Evolutionary conservation across 2,797 vertebrate genomes (phyloP).

Genomic region (Decapterus maruadsi): DNA sequence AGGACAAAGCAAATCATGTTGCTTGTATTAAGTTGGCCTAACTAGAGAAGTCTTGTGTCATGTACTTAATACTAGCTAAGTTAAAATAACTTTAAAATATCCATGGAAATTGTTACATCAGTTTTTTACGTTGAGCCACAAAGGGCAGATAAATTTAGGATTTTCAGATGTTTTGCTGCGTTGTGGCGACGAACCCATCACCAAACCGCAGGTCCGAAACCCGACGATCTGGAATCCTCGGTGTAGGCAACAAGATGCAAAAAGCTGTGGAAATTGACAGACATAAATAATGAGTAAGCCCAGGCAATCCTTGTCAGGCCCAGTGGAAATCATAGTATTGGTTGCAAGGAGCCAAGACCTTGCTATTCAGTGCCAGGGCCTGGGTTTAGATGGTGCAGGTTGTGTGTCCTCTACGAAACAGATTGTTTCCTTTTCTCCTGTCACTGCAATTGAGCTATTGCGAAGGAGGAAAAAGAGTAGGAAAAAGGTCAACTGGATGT

Average conservation of each 20-base stretch:
- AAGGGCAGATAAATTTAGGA: conserved; percentile 61
- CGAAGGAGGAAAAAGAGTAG: conserved; percentile 69
- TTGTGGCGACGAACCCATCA: conserved; percentile 31
- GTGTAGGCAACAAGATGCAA: conserved; percentile 69
- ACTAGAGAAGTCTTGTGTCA: no score
- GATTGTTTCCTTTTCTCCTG: conserved; percentile 83
- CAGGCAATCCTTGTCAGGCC: conserved; percentile 59
- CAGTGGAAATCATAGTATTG: conserved; percentile 70
- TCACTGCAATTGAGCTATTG: conserved; percentile 84
- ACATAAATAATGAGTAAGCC: conserved; percentile 76
- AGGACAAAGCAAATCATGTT: no score
- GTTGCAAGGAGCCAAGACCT: conserved; percentile 65
- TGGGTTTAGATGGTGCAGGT: conserved; percentile 72
- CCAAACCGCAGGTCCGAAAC: conserved; percentile 38
- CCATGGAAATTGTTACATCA: no score
- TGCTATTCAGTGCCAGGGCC: conserved; percentile 64
- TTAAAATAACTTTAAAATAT: no score
- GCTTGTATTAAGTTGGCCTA: no score
- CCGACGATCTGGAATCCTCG: conserved; percentile 55
- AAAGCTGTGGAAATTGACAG: conserved; percentile 67
- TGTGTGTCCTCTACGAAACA: conserved; percentile 78
- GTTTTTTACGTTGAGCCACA: conserved; percentile 64
- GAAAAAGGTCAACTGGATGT: conserved; percentile 94
- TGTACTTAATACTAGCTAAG: no score
- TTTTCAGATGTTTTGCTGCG: conserved; percentile 58